Evolutionary conservation across 2,888 invertebrate species (phyloP), one percentile per base, ranked within the genome.

Genomic region (Lampropteryx suffumata): DNA sequence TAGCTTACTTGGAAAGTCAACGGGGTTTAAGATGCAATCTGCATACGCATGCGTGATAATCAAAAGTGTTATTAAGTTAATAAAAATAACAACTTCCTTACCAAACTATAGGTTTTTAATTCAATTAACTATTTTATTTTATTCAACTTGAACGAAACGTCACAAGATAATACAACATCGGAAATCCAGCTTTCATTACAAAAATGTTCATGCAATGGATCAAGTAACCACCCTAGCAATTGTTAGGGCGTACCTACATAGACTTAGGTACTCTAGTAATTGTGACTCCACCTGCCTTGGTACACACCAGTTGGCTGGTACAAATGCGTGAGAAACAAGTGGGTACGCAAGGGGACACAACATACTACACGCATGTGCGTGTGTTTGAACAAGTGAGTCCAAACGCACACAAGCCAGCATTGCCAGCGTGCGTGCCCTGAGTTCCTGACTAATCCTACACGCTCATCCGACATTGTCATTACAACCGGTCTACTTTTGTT

Each of bases 1-100:
- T 78, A 66, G 67, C 79, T 79, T 73, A 77, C 80, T 82, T 76
- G 71, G 79, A 73, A 79, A 73, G 75, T 76, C 76, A 71, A 62
- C 62, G 65, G 63, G 74, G 73, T 79, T 80, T 82, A 79, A 75
- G 65, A 67, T 69, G 67, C 71, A 71, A 81, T 82, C 77, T 82
- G 73, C 74, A 82, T 82, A 76, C 71, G 69, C 71, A 78, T 73
- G 66, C 65, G 68, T 69, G 65, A 62, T 71, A 67, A 65, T 65
- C 58, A 59, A 59, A 59, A 66, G 59, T 65, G 62, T 67, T 62
- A 67, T 64, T 61, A 56, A 42, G 48, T 51, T 27, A 30, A 7
- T 26, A 32, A 36, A 39, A 44, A 40, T 12, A 10, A 3, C 7
- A 35, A 37, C 5, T 44, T 14, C 24, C 5, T 36, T 27, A 17